Evolutionary conservation across 1,140 invertebrate species (phyloP), one percentile per base, ranked within the genome.

Genomic region (Brachionus paranguensis): DNA sequence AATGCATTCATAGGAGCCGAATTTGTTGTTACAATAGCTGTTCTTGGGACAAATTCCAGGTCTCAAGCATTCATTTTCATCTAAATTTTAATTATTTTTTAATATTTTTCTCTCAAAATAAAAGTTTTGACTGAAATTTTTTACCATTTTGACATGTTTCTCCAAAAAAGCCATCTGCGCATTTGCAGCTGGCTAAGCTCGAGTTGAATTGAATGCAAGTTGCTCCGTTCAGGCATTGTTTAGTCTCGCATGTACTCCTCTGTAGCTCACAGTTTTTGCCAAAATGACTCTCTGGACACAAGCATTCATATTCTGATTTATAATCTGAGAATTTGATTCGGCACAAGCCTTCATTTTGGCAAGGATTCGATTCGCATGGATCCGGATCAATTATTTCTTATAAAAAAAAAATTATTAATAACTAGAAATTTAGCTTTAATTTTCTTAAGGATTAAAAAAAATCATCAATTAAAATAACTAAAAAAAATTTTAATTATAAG

Each of bases 271-370:
- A 81, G 64, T 64, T 24, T 64, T 81, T 37, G 12, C 78, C 78
- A 64, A 45, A 81, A 68, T 45, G 43, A 20, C 17, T 43, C 78
- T 81, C 78, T 20, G 50, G 50, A 17, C 78, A 81, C 27, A 81
- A 64, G 11, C 78, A 81, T 45, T 81, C 78, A 24, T 45, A 43
- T n/a, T n/a, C 60, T 14, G 78, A 33, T 37, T 81, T 29, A n/a
- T n/a, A 81, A 12, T 60, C 53, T 12, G 14, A 10, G 17, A 81
- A 81, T 81, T 37, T 81, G 3, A 12, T 81, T 1, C 37, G 55
- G 88, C 95, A 96, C 0, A 88, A 87, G 0, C 94, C 94, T n/a
- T 92, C 93, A 88, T 95, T 93, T 83, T 91, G 90, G 87, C 95
- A 96, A 2, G 94, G 93, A 88, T 94, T 93, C 0, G 93, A 92